Percentiles rank a stretch among this genome's conserved stretches.
Conservation (phyloP, 2,113 vertebrate genomes). For the Axis porcinus region DNA sequence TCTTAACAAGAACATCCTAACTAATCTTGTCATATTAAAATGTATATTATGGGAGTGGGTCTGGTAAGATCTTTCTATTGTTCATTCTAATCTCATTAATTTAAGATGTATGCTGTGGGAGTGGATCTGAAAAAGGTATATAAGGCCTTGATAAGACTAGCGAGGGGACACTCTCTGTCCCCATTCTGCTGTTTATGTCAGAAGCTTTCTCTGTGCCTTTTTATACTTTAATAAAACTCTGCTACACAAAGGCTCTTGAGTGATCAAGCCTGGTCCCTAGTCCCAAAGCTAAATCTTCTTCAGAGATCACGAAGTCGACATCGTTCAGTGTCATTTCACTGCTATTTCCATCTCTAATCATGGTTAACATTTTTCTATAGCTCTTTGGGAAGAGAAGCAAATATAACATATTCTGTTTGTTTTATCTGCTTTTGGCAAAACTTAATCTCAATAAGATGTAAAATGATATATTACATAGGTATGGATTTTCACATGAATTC, state of each 20-base stretch:
- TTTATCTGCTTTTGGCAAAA: background rate
- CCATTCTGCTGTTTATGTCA: background rate
- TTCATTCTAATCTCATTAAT: background rate
- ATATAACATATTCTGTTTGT: background rate
- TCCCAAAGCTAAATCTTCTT: background rate
- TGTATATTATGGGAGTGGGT: background rate
- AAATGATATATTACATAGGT: background rate
- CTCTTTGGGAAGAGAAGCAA: background rate
- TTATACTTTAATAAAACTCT: background rate
- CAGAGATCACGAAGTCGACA: accelerated
- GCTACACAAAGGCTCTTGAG: background rate
- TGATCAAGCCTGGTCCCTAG: background rate
- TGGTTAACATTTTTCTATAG: background rate
- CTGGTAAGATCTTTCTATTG: background rate
- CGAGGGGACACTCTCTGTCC: background rate
- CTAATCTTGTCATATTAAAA: background rate
- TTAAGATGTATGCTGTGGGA: background rate
- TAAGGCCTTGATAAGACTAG: background rate
- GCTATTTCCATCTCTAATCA: background rate
- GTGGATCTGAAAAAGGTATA: background rate
- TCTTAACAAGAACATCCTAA: background rate
- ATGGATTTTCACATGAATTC: background rate
- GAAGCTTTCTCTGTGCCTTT: background rate
- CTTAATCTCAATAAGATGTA: background rate
- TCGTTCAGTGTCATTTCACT: background rate